Conservation (phyloP, 2,888 invertebrate genomes). For the Nemotelus nigrinus region DNA sequence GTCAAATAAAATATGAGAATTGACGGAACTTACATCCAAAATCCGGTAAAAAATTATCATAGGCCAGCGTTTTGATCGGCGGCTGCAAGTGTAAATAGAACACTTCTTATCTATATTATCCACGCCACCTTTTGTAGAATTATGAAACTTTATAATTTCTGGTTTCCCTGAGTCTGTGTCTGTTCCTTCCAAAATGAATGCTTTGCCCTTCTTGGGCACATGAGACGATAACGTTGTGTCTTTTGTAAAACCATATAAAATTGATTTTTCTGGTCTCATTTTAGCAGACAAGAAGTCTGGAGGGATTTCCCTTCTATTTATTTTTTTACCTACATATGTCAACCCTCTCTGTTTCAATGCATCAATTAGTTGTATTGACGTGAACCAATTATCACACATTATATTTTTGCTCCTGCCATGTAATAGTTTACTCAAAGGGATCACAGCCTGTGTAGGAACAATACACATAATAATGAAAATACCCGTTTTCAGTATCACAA, state of each 20-base stretch:
- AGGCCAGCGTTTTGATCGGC: conserved; percentile 53
- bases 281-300: neutral
- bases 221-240: conserved; percentile 52
- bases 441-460: conserved; percentile 17
- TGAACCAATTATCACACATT: neutral
- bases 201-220: conserved; percentile 51
- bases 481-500: neutral
- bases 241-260: conserved; percentile 53
- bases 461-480: neutral
- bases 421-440: conserved; percentile 19
- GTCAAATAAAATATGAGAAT: conserved; percentile 13
- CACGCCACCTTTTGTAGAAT: neutral
- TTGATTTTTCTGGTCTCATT: conserved; percentile 45
- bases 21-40: neutral
- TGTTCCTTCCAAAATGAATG: conserved; percentile 51
- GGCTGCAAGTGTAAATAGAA: conserved; percentile 50
- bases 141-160: conserved; percentile 49
- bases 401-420: conserved; percentile 39
- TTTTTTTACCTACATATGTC: neutral
- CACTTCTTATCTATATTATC: no score
- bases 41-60: conserved; percentile 42
- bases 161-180: conserved; percentile 49
- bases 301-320: conserved; percentile 53
- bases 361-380: no score
- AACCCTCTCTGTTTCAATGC: no score